Conservation (phyloP, 2,113 vertebrate genomes). For the Colossoma macropomum region DNA sequence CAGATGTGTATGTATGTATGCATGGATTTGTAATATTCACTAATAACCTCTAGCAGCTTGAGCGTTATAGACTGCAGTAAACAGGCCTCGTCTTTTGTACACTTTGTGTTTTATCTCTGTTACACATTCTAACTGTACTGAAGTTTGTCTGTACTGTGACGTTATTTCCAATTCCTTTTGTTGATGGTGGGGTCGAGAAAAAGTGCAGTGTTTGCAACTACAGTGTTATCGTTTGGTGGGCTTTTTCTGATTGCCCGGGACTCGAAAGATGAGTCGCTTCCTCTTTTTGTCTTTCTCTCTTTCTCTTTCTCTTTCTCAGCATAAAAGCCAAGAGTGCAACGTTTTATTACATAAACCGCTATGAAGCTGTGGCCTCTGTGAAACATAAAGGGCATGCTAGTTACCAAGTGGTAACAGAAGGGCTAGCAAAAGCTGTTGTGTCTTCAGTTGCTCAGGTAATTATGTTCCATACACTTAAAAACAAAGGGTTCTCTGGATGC, state of each 20-base stretch:
- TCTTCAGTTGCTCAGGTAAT: slow-evolving; percentile 49
- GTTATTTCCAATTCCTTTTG: slow-evolving; percentile 15
- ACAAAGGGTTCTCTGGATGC: background rate
- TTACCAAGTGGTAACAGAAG: slow-evolving; percentile 45
- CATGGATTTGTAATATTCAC: background rate
- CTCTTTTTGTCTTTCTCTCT: slow-evolving; percentile 18
- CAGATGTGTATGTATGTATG: slow-evolving; percentile 22
- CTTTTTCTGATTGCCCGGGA: slow-evolving; percentile 52
- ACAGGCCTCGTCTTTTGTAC: background rate
- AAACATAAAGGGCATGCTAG: slow-evolving; percentile 26
- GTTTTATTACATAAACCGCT: slow-evolving; percentile 25
- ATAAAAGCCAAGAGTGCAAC: slow-evolving; percentile 15
- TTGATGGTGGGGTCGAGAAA: slow-evolving; percentile 33
- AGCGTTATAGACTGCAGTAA: background rate
- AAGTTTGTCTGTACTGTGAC: slow-evolving; percentile 46
- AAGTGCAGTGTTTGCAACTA: slow-evolving; percentile 57
- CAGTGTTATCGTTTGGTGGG: slow-evolving; percentile 60
- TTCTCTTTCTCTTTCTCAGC: background rate
- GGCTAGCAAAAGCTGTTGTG: slow-evolving; percentile 39
- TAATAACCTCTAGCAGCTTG: background rate
- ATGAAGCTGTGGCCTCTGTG: slow-evolving; percentile 17
- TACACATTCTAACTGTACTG: slow-evolving; percentile 8
- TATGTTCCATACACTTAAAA: background rate
- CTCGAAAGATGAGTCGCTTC: slow-evolving; percentile 43
- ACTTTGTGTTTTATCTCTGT: background rate